Evolutionary conservation across 1,140 invertebrate genomes (phyloP).

Genomic region (Semibalanus balanoides): DNA sequence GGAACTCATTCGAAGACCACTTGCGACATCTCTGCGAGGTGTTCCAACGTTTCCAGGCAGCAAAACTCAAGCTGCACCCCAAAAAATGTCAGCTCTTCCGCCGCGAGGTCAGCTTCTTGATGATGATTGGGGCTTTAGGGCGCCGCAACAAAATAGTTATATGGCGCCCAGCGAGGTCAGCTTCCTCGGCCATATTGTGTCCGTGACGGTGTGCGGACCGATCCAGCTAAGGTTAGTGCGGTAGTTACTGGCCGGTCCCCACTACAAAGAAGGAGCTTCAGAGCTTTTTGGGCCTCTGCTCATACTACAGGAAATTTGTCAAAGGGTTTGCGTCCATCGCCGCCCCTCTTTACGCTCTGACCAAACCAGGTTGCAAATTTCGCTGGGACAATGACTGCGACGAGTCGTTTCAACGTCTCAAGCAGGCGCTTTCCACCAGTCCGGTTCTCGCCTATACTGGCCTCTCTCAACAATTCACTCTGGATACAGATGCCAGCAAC

Average conservation of each 20-base stretch:
- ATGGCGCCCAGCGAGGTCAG: too few relatives aligned
- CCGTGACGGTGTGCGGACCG: background rate
- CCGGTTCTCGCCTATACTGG: background rate
- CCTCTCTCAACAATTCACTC: background rate
- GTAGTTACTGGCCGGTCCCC: background rate
- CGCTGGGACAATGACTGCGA: background rate
- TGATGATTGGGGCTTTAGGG: too few relatives aligned
- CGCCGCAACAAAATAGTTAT: too few relatives aligned
- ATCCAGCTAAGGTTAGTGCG: background rate
- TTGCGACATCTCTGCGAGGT: background rate
- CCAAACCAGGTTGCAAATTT: background rate
- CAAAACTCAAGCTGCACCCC: slow-evolving; percentile 15
- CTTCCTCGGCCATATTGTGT: background rate
- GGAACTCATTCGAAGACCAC: background rate
- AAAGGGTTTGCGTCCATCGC: background rate
- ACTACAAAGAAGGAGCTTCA: background rate
- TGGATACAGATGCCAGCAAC: background rate
- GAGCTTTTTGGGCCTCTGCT: background rate
- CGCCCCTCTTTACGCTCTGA: background rate
- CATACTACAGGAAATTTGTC: background rate
- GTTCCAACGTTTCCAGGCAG: slow-evolving; percentile 7
- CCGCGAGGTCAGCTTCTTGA: too few relatives aligned
- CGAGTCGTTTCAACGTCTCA: background rate
- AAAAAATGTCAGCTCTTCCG: slow-evolving; percentile 10
- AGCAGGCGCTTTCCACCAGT: background rate